A percentile compares a stretch with the other conserved stretches of the same genome.
Conservation (phyloP, 1,140 invertebrate species). For the Musca vetustissima region DNA sequence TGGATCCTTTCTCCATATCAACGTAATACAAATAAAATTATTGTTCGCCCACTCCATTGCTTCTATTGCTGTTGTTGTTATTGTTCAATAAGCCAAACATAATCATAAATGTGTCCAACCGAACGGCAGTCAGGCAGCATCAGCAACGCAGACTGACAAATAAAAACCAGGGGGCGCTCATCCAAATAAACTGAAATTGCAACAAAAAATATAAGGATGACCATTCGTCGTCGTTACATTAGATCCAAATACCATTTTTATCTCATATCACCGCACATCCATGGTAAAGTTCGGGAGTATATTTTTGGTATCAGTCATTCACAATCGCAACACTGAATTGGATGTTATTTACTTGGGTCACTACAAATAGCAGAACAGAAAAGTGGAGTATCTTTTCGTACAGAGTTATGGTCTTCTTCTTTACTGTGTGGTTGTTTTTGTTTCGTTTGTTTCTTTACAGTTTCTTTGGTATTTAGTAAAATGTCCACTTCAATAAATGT, state of each 20-base stretch:
- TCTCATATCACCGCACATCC: too few relatives aligned
- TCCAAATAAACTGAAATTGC: too few relatives aligned
- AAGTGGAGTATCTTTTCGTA: too few relatives aligned
- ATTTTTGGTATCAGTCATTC: neutral
- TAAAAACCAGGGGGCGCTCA: too few relatives aligned
- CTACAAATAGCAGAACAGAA: neutral
- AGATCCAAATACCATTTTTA: slow-evolving; percentile 1
- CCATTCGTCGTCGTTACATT: neutral
- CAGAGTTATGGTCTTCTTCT: too few relatives aligned
- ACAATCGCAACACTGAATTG: too few relatives aligned
- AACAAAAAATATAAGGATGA: neutral
- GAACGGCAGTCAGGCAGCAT: neutral
- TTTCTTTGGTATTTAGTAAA: slow-evolving; percentile 5
- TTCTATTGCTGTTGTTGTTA: neutral
- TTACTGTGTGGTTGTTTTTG: too few relatives aligned
- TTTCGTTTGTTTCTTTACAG: too few relatives aligned
- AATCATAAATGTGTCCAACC: slow-evolving; percentile 13
- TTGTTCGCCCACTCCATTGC: too few relatives aligned
- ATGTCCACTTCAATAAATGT: slow-evolving; percentile 23
- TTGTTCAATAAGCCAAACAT: slow-evolving; percentile 22
- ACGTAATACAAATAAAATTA: neutral
- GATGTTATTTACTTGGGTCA: slow-evolving; percentile 13
- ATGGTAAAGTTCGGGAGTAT: too few relatives aligned
- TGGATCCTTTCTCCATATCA: slow-evolving; percentile 1
- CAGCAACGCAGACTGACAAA: neutral